Evolutionary conservation across 1,140 invertebrate species (phyloP), one percentile per base, ranked within the genome.

Genomic region (Agrilus planipennis): DNA sequence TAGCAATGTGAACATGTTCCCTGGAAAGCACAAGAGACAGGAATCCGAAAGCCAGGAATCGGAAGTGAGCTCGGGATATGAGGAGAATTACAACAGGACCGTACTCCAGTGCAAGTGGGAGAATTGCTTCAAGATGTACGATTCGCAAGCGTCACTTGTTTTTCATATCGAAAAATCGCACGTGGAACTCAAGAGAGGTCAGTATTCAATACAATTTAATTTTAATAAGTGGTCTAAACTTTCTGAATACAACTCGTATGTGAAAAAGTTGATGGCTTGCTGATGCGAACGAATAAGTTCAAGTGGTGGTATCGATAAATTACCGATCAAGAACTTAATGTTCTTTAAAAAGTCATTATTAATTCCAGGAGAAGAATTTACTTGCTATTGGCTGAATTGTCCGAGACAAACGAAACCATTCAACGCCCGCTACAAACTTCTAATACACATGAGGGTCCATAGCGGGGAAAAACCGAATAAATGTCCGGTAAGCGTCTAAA

Each of bases 391-490:
- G 92, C 67, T 77, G 29, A 81, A 82, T 2, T 97, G 92, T 66
- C 81, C 84, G 0, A 70, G 91, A 19, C 72, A 79, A 31, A 72
- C 81, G 23, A 77, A 84, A 31, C 89, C 91, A 0, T 97, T 97
- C 64, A 96, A 96, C 63, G 92, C 92, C 0, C 72, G 92, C 37
- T 97, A 97, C 69, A 97, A 96, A 58, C 68, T 97, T 4, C 73
- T 96, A 6, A 95, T 95, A 42, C 92, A 96, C 61, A 95, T 95
- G 90, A 62, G 91, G 6, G 89, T 96, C 0, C 92, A 96, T 58
- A 90, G 87, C 25, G 90, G 91, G 11, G 89, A 95, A 55, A 95
- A 94, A 54, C 92, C 92, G 1, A 94, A 95, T 62, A 87, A 91
- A 68, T 96, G 92, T 64, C 82, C 83, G 62, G 91, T 95, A 70